Conservation (phyloP, 2,797 vertebrate genomes). For the Myotis daubentonii region DNA sequence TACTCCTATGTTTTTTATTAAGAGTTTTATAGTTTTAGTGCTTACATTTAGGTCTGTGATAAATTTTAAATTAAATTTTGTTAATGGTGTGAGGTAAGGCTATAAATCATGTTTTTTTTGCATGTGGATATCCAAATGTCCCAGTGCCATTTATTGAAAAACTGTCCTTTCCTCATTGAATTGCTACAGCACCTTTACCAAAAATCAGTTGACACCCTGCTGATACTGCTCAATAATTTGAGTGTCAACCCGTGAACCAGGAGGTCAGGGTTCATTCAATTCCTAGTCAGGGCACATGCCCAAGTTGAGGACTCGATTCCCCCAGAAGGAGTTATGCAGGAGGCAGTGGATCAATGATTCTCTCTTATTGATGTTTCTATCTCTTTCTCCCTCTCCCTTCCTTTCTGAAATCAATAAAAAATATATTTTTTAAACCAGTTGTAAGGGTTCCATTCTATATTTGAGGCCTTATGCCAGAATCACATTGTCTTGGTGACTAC, state of each 20-base stretch:
- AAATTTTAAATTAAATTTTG: background rate
- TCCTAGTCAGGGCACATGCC: too few species aligned
- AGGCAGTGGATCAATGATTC: too few species aligned
- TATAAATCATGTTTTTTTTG: conserved; percentile 27
- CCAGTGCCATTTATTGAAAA: background rate
- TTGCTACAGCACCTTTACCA: background rate
- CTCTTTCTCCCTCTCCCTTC: too few species aligned
- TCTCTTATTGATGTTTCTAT: too few species aligned
- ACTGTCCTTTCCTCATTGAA: background rate
- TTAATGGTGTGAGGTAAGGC: background rate
- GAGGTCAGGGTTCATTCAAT: too few species aligned
- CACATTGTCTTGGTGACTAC: background rate
- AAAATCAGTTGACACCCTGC: background rate
- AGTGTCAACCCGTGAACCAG: too few species aligned
- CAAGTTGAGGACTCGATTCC: too few species aligned
- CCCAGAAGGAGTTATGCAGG: too few species aligned
- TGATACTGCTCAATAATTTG: too few species aligned
- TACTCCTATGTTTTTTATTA: background rate
- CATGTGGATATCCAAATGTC: background rate
- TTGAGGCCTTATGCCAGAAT: background rate
- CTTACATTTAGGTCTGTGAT: background rate
- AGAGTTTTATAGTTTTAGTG: background rate
- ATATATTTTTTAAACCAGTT: background rate
- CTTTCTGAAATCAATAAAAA: too few species aligned
- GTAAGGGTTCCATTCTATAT: background rate